These are phyloP conservation scores for Physocephala rufipes DNA, from an alignment of 2,888 invertebrate genomes.

Conservation along the genomic window DNA sequence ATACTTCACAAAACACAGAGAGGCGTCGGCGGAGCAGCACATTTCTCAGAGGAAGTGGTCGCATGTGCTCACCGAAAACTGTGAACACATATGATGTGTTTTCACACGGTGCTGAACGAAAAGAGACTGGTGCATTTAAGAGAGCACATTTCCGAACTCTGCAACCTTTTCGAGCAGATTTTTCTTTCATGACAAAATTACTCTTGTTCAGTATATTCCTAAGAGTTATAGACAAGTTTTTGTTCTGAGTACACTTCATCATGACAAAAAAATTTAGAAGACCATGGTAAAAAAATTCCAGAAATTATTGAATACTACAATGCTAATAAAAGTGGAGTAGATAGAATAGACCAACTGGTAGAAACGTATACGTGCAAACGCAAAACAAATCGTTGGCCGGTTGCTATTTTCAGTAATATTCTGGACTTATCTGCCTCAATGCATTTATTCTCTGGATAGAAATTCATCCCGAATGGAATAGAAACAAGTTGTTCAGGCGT, in stretches of 20 bases:
- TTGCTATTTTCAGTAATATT: slow-evolving; percentile 3
- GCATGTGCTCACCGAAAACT: too few relatives aligned
- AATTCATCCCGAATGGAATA: too few relatives aligned
- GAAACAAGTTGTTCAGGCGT: too few relatives aligned
- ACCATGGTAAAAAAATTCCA: not conserved
- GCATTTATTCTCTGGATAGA: too few relatives aligned
- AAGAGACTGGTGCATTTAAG: too few relatives aligned
- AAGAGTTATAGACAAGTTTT: not conserved
- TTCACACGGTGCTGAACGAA: too few relatives aligned
- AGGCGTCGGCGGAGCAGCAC: too few relatives aligned
- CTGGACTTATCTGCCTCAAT: too few relatives aligned
- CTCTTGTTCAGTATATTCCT: slow-evolving; percentile 5
- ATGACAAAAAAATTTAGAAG: not conserved
- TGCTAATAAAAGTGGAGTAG: slow-evolving; percentile 22
- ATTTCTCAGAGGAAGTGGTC: too few relatives aligned
- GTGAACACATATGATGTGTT: too few relatives aligned
- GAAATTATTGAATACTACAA: slow-evolving; percentile 26
- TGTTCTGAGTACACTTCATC: not conserved
- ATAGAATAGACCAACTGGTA: slow-evolving; percentile 25
- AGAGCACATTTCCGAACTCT: too few relatives aligned
- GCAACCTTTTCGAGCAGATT: not conserved
- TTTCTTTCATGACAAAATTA: not conserved
- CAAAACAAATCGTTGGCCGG: slow-evolving; percentile 28
- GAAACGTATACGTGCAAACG: slow-evolving; percentile 16
- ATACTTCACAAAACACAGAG: too few relatives aligned